A percentile compares a stretch with the other conserved stretches of the same genome.
Conservation (phyloP, 1,140 invertebrate species). For the Magallana angulata region DNA sequence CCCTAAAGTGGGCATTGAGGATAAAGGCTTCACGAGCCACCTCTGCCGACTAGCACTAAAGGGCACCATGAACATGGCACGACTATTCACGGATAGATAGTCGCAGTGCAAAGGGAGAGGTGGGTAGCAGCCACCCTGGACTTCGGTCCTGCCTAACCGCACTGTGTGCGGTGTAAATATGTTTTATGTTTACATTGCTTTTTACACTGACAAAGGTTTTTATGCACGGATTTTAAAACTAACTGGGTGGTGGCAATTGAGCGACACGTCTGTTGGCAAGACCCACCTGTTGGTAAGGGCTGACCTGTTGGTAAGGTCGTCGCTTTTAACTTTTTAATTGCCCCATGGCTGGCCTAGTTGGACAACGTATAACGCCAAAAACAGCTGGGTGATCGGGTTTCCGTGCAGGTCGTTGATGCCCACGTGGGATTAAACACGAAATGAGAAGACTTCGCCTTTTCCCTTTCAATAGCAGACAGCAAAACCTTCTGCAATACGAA, state of each 20-base stretch:
- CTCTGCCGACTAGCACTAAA: slow-evolving; percentile 39
- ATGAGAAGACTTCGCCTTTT: not conserved
- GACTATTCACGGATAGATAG: slow-evolving; percentile 28
- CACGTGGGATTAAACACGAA: not conserved
- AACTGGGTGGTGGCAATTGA: not conserved
- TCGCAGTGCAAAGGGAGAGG: no score
- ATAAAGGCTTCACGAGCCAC: slow-evolving; percentile 43
- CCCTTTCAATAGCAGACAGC: no score
- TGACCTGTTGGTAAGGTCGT: no score
- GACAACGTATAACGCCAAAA: not conserved
- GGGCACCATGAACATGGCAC: slow-evolving; percentile 40
- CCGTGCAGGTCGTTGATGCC: not conserved
- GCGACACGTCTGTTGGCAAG: not conserved
- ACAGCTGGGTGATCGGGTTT: not conserved
- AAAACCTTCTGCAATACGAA: no score
- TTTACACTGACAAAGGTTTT: not conserved
- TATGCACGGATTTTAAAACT: no score
- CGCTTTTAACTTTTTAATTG: no score
- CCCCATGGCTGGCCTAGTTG: not conserved
- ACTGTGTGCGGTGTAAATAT: not conserved
- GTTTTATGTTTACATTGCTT: not conserved
- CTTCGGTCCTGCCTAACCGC: not conserved
- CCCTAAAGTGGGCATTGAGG: no score
- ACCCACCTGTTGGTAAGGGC: no score
- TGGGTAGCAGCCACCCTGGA: no score